Conservation (phyloP, 1,140 invertebrate genomes). For the Diorhabda carinulata region DNA sequence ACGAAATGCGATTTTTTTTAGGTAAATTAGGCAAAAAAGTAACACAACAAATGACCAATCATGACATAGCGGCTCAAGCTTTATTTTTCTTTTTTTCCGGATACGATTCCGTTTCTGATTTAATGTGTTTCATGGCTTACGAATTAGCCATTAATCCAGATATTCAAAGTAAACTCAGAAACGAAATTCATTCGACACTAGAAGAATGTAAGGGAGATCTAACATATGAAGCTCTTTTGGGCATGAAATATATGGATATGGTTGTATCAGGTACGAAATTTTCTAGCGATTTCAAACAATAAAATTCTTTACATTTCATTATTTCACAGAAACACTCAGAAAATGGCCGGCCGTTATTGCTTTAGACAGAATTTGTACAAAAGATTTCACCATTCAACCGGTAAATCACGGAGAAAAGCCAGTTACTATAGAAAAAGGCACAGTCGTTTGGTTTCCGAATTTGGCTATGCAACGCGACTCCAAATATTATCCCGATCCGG, state of each 20-base stretch:
- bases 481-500: no score
- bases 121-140: conserved; percentile 40
- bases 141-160: conserved; percentile 54
- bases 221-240: conserved; percentile 23
- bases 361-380: no score
- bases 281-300: no score
- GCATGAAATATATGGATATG: conserved; percentile 31
- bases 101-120: conserved; percentile 42
- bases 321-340: no score
- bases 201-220: conserved; percentile 20
- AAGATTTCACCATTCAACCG: no score
- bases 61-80: conserved; percentile 42
- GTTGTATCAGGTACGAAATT: conserved; percentile 22
- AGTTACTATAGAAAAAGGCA: no score
- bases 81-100: conserved; percentile 47
- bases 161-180: conserved; percentile 45
- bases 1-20: no score
- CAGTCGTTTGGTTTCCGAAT: no score
- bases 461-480: no score
- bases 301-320: no score
- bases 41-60: conserved; percentile 22
- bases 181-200: conserved; percentile 36
- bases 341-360: no score
- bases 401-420: no score
- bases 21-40: conserved; percentile 8